A percentile compares a stretch with the other conserved stretches of the same genome.
Conservation (phyloP, 2,113 vertebrate genomes). For the Silurus glanis region DNA sequence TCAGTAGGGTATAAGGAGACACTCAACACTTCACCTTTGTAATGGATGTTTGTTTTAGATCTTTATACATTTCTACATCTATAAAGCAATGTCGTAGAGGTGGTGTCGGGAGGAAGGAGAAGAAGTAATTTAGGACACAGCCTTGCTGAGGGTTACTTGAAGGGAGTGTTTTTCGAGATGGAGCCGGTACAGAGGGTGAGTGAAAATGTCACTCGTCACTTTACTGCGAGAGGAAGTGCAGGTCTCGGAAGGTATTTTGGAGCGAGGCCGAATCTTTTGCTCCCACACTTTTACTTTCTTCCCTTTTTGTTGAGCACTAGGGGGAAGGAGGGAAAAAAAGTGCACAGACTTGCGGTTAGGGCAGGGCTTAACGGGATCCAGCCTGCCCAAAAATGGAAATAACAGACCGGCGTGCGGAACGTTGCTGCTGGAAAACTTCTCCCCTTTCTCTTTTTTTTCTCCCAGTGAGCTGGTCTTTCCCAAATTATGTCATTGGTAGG, state of each 20-base stretch:
- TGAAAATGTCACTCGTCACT: neutral
- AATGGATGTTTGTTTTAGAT: no score
- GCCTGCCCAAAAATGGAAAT: slow-evolving; percentile 83
- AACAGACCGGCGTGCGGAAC: slow-evolving; percentile 66
- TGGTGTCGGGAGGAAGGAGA: neutral
- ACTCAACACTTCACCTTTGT: neutral
- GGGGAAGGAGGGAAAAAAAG: slow-evolving; percentile 56
- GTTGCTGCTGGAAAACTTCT: slow-evolving; percentile 74
- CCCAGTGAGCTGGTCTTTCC: slow-evolving; percentile 64
- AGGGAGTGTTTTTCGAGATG: neutral
- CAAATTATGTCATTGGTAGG: slow-evolving; percentile 71
- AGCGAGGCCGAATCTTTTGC: slow-evolving; percentile 36
- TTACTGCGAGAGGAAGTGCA: slow-evolving; percentile 25
- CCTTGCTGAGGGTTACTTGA: no score
- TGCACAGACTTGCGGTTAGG: slow-evolving; percentile 71
- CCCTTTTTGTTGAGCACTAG: slow-evolving; percentile 54
- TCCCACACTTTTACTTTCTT: slow-evolving; percentile 56
- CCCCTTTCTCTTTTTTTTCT: slow-evolving; percentile 57
- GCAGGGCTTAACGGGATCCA: slow-evolving; percentile 74
- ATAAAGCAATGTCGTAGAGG: neutral
- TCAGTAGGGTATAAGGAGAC: neutral
- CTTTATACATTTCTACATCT: neutral
- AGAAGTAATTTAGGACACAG: neutral
- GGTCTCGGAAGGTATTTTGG: slow-evolving; percentile 42
- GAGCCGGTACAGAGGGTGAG: neutral